Base-by-base conservation (phyloP, 2,888 invertebrate genomes). In the Venustoraphidia nigricollis region DNA sequence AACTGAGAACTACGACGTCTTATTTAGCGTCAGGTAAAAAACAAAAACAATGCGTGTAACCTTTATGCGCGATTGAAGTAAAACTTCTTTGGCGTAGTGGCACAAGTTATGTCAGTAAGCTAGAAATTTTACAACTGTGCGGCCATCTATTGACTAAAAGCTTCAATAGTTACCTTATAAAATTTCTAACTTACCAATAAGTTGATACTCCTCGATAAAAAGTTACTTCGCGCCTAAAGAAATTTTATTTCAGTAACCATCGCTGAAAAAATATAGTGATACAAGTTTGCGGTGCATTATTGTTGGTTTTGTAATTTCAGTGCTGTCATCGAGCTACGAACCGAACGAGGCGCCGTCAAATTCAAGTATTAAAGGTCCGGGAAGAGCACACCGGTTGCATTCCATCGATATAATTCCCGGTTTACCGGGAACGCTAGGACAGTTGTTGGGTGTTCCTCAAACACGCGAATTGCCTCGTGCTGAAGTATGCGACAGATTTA, bases 401-500 rank as follows among this genome's bases (percentile, higher is more conserved):
- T 13, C 11, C 9, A 34, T 39, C 1, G 13, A 27, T 13, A 27
- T 27, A 27, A 13, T 27, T 13, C 34, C 46, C 11, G 37, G 45
- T n/a, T 13, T 37, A 1, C 45, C 11, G 27, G 41, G 35, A 8
- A 34, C 47, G 2, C 36, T 47, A n/a, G 36, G 42, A 17, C 27
- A 38, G 14, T 37, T 47, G 13, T 38, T 47, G 10, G 43, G 42
- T n/a, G 34, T 37, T 9, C n/a, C 47, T 1, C 36, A 47, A 34
- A n/a, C 27, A 27, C 39, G 40, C 11, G 47, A 55, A 27, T 56
- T 59, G 50, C 61, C 66, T 8, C 60, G 60, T 51, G 62, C 62
- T 17, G 75, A 76, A 61, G 59, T 73, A 41, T 68, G 68, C 42
- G 72, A 77, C 55, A 68, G 79, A 9, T 75, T 75, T 54, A 66